Evolutionary conservation across 2,113 vertebrate species (phyloP).

Genomic region (Verasper variegatus): DNA sequence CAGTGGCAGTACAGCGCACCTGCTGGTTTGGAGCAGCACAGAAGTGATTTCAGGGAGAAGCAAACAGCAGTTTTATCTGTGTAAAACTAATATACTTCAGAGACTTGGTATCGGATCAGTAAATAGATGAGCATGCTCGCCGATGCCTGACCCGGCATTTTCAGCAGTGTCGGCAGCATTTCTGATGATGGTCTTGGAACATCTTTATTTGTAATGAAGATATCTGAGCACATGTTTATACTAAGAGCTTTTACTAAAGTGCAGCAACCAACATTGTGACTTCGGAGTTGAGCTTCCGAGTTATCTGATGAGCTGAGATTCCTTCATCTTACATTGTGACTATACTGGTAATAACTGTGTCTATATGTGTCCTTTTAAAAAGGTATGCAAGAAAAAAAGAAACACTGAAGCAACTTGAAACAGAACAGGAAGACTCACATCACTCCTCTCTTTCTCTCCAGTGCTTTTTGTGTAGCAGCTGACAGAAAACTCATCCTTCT

Average conservation of each 20-base stretch:
- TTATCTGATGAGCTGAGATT: neutral
- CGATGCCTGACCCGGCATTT: neutral
- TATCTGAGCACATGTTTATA: no score
- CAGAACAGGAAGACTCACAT: constrained; percentile 69
- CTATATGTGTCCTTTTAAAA: neutral
- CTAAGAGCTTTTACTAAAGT: neutral
- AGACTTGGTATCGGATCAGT: no score
- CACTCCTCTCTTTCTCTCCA: constrained; percentile 76
- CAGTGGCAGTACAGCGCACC: no score
- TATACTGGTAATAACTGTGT: neutral
- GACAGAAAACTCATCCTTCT: constrained; percentile 67
- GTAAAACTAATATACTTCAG: no score
- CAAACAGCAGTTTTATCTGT: no score
- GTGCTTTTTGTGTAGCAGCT: constrained; percentile 77
- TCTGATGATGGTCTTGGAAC: neutral
- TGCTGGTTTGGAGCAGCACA: no score
- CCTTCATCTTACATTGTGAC: neutral
- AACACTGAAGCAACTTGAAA: neutral
- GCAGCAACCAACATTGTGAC: no score
- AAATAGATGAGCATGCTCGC: neutral
- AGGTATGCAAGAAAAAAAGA: neutral
- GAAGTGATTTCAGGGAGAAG: no score
- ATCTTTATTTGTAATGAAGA: neutral
- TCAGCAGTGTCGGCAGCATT: neutral
- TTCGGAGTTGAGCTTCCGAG: neutral